phyloP scores from a whole-genome alignment of 2,797 vertebrate genomes.

The Natrix natrix region DNA sequence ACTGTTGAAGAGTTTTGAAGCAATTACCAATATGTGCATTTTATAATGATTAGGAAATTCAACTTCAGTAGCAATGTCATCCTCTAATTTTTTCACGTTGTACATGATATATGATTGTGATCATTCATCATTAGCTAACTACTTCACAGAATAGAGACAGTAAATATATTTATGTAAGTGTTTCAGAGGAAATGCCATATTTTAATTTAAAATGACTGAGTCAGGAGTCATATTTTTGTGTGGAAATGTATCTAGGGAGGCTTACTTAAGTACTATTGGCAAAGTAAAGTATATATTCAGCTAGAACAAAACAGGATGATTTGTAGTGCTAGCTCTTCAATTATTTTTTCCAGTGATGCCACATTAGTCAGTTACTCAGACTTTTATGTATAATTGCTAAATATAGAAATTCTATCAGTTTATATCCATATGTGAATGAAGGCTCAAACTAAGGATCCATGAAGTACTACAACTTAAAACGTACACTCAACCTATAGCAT shows the following conservation, averaged over 20 bases:
- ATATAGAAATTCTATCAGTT: conserved; percentile 44
- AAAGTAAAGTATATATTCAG: neutral
- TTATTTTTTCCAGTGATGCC: neutral
- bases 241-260: neutral
- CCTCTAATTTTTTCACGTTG: neutral
- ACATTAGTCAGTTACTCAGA: conserved; percentile 52
- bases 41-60: neutral
- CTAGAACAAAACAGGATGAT: neutral
- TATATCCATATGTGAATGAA: conserved; percentile 35
- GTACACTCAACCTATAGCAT: neutral
- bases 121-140: neutral
- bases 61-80: neutral
- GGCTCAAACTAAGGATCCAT: conserved; percentile 33
- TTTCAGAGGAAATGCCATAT: neutral
- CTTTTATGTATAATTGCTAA: conserved; percentile 54
- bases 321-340: neutral
- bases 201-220: conserved; percentile 13
- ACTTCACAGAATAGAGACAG: neutral
- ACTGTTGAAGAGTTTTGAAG: neutral
- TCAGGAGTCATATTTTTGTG: neutral
- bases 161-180: neutral
- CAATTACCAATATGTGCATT: neutral
- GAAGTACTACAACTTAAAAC: conserved; percentile 41
- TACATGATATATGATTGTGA: neutral
- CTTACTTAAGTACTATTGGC: neutral